A percentile compares a stretch with the other conserved stretches of the same genome.
Conservation (phyloP, 2,888 invertebrate species). For the Trilocha varians region DNA sequence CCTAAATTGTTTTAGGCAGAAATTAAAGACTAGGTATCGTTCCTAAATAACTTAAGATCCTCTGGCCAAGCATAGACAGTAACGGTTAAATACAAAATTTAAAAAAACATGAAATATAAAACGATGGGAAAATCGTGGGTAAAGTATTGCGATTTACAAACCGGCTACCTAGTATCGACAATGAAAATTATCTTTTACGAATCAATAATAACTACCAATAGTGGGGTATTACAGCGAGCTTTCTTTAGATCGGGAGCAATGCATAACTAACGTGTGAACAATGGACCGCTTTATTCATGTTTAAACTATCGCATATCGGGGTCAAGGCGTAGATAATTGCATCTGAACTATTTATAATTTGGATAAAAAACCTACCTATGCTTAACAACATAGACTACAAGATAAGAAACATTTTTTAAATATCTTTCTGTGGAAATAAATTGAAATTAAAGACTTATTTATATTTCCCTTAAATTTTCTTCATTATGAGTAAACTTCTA, state of each 20-base stretch:
- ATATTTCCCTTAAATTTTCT: no score
- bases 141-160: background rate
- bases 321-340: background rate
- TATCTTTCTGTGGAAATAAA: no score
- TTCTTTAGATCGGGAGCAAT: slow-evolving; percentile 11
- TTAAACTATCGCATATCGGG: slow-evolving; percentile 1
- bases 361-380: no score
- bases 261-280: slow-evolving; percentile 4
- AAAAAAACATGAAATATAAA: background rate
- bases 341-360: background rate
- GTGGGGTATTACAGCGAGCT: slow-evolving; percentile 14
- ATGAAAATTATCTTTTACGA: slow-evolving; percentile 50
- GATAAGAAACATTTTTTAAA: no score
- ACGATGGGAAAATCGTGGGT: background rate
- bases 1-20: no score
- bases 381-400: no score
- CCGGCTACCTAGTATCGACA: background rate
- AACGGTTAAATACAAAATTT: no score
- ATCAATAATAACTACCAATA: slow-evolving; percentile 42
- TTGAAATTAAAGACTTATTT: no score
- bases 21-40: no score
- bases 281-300: slow-evolving; percentile 1
- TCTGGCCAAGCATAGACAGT: no score
- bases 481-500: no score
- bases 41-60: no score